Conservation (phyloP, 2,888 invertebrate species). For the Macrophya annulata region DNA sequence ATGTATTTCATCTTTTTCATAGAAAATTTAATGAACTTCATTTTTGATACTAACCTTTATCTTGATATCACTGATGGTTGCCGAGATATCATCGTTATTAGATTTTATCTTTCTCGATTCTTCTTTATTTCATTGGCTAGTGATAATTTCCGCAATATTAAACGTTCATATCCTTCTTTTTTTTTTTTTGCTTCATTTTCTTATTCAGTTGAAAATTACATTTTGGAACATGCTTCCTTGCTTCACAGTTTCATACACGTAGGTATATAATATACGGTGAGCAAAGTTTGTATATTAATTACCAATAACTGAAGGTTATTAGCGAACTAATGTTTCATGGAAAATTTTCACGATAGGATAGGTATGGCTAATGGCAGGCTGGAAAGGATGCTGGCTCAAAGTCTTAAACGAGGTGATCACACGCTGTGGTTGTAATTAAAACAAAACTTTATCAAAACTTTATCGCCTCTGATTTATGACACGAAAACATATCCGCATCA, state of each 20-base stretch:
- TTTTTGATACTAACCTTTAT: not conserved
- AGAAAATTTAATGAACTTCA: not conserved
- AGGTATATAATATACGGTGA: not conserved
- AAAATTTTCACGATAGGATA: slow-evolving; percentile 69
- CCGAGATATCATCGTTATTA: not conserved
- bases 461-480: not conserved
- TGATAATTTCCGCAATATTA: not conserved
- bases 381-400: slow-evolving; percentile 52
- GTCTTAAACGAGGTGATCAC: slow-evolving; percentile 69
- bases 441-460: slow-evolving; percentile 67
- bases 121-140: not conserved
- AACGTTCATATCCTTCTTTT: not conserved
- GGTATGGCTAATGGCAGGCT: slow-evolving; percentile 27
- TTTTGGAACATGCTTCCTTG: not conserved
- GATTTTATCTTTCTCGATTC: not conserved
- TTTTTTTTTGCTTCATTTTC: not conserved
- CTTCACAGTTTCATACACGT: not conserved
- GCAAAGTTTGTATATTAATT: slow-evolving; percentile 34
- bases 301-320: slow-evolving; percentile 72
- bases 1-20: not conserved
- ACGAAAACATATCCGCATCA: not conserved
- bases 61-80: not conserved
- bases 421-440: slow-evolving; percentile 76
- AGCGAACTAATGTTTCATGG: slow-evolving; percentile 68
- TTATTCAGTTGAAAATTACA: not conserved